Evolutionary conservation across 1,140 invertebrate genomes (phyloP), one percentile per base, ranked within the genome.

Genomic region (Anastatus disparis): DNA sequence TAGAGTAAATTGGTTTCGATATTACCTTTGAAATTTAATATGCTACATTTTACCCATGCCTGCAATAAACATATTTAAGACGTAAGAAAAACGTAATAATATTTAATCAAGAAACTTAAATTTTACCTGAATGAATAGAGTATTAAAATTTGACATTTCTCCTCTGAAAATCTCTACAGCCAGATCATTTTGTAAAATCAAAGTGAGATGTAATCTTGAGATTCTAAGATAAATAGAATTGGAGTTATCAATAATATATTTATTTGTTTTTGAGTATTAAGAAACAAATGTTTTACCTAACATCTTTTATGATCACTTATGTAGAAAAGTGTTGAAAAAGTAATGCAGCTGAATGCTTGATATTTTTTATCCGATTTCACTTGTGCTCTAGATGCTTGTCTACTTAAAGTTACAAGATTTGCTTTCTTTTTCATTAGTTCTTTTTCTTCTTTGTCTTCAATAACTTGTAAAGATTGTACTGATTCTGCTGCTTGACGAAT

Each of bases 401-500:
- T n/a, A n/a, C n/a, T n/a, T n/a, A n/a, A n/a, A n/a, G n/a, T n/a
- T n/a, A n/a, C n/a, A 6, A 94, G 86, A 0, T 93, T 93, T 59
- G 91, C 92, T 81, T 95, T 95, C 24, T 95, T 88, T 1, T 82
- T 97, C 93, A 82, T 78, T 2, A 81, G 76, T 70, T 88, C 86
- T 52, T 84, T 85, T 38, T 83, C 82, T 46, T 82, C 82, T 61
- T 79, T 85, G 24, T 78, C 81, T 46, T 81, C 83, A 0, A 84
- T 70, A 48, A 73, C 74, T 68, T 84, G 84, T 9, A 86, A 77
- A 53, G 70, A 73, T 48, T 84, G 81, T 0, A 81, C 71, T 8
- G 85, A 61, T 20, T 78, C 79, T 31, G 78, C 61, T 3, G 80
- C 75, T 1, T 77, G 74, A 15, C 67, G 68, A 24, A 84, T 67